Evolutionary conservation across 1,140 invertebrate species (phyloP), one percentile per base, ranked within the genome.

Genomic region (Grapholita molesta): DNA sequence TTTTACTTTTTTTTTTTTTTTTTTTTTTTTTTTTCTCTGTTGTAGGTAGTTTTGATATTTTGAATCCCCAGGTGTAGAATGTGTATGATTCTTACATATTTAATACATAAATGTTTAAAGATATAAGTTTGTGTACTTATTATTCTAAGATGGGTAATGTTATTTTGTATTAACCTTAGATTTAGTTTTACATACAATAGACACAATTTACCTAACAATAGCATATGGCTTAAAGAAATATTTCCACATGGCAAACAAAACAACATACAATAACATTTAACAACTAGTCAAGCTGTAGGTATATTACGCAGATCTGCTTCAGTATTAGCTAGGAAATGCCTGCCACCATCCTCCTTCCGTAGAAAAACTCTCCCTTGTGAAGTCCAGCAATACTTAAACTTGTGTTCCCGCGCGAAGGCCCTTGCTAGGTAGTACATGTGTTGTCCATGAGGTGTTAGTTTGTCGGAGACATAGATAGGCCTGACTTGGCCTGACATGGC

Each of bases 391-490:
- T 42, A 18, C 18, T 42, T 42, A 24, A 23, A 66, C 6, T 21
- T 21, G 21, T 66, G 33, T 4, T 42, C 15, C 21, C 8, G n/a
- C 1, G 64, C 64, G n/a, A 66, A 66, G 0, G 18, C n/a, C 1
- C 64, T 6, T 24, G 64, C 64, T 12, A 24, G 64, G 35, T 24
- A 66, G 28, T 35, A 25, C 18, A 66, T 24, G 35, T 11, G 32
- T 24, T 48, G 15, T 23, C n/a, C 35, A 8, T 38, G 32, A 1
- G 32, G 18, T 6, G 64, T 48, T 12, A 66, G 12, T 24, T 25
- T 66, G 9, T 66, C 64, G 5, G 64, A 21, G 4, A 66, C 35
- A 42, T 66, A 66, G 12, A 66, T 42, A 11, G 64, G 33, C 5
- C 15, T 2, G 4, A 18, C 11, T 6, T 33, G 64, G 1, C 32